Evolutionary conservation across 2,888 invertebrate genomes (phyloP), one percentile per base, ranked within the genome.

Genomic region (Bibio marci): DNA sequence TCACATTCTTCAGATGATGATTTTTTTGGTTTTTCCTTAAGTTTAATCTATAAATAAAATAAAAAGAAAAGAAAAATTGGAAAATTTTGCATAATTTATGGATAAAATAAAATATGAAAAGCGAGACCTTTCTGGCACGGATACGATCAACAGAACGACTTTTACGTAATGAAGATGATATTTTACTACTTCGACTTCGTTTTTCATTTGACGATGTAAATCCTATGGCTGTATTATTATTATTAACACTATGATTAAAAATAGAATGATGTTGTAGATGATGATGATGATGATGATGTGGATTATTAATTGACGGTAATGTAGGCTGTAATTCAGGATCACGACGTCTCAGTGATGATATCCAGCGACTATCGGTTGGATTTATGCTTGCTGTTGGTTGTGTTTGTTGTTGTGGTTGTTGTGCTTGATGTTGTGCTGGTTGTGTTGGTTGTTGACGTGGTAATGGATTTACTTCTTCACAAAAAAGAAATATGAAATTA

Each of bases 291-390:
- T 44, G 56, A 58, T 57, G 18, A 12, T 30, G 13, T 36, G 46
- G 41, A 38, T 54, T 56, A 43, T 67, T 64, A 41, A 77, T 75
- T 2, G 74, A 69, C 15, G 77, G 77, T 45, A 78, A 52, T 3
- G 73, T 69, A 1, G 74, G 73, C 49, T 75, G 72, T 13, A 76
- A 58, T 47, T 75, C 71, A 1, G 76, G 73, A 55, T 78, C 74
- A 38, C 75, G 63, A 43, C 70, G 66, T 6, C 78, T 61, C 12
- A 78, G 55, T 7, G 76, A 73, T 1, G 73, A 73, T n/a, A 73
- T 73, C 78, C 78, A 78, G 51, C 73, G 70, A 31, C 52, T 58
- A 47, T 76, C 76, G 43, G 70, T 70, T 40, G 60, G 59, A 44
- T 57, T 45, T 39, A 45, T 41, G 44, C 42, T 45, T n/a, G n/a